A percentile compares a stretch with the other conserved stretches of the same genome.
phyloP scores from a whole-genome alignment of 2,797 vertebrate genomes.

The Otus scops region DNA sequence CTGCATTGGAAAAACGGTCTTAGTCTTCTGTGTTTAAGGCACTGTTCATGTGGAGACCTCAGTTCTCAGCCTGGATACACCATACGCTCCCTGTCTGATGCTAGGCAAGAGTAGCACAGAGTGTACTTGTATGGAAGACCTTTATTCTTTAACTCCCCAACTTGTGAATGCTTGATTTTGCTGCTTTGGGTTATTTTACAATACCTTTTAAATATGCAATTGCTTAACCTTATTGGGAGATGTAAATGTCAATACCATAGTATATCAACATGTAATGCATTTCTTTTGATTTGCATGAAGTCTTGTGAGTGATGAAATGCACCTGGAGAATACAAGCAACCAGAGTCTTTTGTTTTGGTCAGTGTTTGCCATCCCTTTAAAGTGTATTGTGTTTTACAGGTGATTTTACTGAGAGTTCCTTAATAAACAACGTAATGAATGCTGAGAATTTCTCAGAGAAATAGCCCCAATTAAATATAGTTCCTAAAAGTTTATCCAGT shows the following conservation, averaged over 20 bases:
- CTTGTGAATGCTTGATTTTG: background rate
- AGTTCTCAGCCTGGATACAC: background rate
- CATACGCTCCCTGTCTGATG: background rate
- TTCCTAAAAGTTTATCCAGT: background rate
- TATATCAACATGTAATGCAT: background rate
- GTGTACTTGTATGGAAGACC: background rate
- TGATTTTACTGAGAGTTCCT: background rate
- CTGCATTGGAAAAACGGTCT: background rate
- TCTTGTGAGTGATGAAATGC: background rate
- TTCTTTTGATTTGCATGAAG: background rate
- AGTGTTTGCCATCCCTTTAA: background rate
- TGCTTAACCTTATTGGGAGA: background rate
- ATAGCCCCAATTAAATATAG: background rate
- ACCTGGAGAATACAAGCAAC: background rate
- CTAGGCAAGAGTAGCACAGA: background rate
- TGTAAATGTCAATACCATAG: background rate
- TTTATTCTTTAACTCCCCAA: background rate
- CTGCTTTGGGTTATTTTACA: background rate
- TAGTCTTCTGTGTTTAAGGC: background rate
- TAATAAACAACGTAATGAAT: background rate
- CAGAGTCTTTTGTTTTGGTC: background rate
- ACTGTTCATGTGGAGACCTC: background rate
- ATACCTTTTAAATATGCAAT: background rate
- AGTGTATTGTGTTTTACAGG: background rate
- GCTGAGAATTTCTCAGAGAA: background rate